Base-by-base conservation (phyloP, 2,888 invertebrate genomes). In the Epicampocera succincta region DNA sequence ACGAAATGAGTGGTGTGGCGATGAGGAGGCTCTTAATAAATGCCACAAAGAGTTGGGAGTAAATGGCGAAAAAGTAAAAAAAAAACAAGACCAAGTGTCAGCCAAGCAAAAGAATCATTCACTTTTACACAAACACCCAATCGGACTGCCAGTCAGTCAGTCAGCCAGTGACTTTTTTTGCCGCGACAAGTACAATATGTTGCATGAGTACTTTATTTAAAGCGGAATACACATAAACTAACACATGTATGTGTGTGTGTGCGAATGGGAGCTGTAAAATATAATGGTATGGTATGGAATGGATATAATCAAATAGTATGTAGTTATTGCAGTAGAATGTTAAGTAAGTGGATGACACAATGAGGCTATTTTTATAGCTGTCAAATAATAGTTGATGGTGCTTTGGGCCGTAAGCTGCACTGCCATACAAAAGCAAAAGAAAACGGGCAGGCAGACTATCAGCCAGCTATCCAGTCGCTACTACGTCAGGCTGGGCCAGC, bases 301-400 rank as follows among this genome's bases (percentile, higher is more conserved):
- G 60, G 56, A 65, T 77, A 60, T 74, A 69, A 77, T 82, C 73
- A 74, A 77, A 33, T n/a, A n/a, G 77, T 71, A 50, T 58, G 46
- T 71, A 58, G 77, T 56, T 74, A 54, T 29, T 68, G 65, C 56
- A 58, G 61, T 58, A 58, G 76, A 76, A 81, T 81, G 54, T 56
- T 76, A 81, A 81, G 58, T 77, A 82, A 82, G 69, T 82, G 77
- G 74, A 82, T 82, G 82, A 82, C 82, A 82, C 82, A 82, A 82
- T 82, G 82, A 82, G 82, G 74, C 82, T 82, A 82, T 82, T 82
- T 82, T 82, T 82, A 82, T 78, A 82, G 82, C 82, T 82, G 82
- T 82, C 82, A 82, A 82, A 82, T 82, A 82, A 78, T 78, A 82
- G 82, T 82, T 78, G 82, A 82, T 66, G 72, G 61, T 74, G 69